Percentiles rank a stretch among this genome's conserved stretches.
Conservation (phyloP, 2,113 vertebrate species). For the Oryzias woworae region DNA sequence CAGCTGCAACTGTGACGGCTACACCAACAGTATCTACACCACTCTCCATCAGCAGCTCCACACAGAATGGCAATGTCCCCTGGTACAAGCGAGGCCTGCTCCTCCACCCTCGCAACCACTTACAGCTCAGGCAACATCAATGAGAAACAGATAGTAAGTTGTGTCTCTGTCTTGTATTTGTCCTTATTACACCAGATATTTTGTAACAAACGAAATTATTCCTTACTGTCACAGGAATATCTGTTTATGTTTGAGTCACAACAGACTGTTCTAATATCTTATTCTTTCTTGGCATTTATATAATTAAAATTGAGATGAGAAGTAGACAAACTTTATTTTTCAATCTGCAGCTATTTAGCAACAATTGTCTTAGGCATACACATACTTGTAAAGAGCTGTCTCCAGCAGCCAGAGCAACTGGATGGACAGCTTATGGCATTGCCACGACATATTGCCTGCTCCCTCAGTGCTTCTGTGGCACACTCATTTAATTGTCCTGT, state of each 20-base stretch:
- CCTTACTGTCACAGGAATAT: background rate
- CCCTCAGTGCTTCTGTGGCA: conserved; percentile 53
- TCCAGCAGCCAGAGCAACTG: conserved; percentile 20
- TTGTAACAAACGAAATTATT: background rate
- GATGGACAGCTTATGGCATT: conserved; percentile 51
- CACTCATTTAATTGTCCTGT: conserved; percentile 60
- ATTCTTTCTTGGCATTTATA: no score
- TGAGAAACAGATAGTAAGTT: conserved; percentile 96
- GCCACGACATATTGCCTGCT: conserved; percentile 46
- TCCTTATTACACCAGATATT: background rate
- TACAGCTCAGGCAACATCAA: conserved; percentile 96
- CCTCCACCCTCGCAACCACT: conserved; percentile 96
- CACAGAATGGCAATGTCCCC: conserved; percentile 91
- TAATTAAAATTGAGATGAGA: no score
- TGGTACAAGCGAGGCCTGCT: conserved; percentile 99
- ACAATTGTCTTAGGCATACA: conserved; percentile 39
- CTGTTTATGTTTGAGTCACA: no score
- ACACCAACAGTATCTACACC: conserved; percentile 99
- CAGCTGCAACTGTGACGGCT: conserved; percentile 99
- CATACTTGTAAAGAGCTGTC: background rate
- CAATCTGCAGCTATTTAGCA: conserved; percentile 42
- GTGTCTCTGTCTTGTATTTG: conserved; percentile 77
- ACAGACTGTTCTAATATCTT: background rate
- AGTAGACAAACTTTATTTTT: no score
- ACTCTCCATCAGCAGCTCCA: conserved; percentile 98